Conservation (phyloP, 2,797 vertebrate genomes). For the Podarcis siculus region DNA sequence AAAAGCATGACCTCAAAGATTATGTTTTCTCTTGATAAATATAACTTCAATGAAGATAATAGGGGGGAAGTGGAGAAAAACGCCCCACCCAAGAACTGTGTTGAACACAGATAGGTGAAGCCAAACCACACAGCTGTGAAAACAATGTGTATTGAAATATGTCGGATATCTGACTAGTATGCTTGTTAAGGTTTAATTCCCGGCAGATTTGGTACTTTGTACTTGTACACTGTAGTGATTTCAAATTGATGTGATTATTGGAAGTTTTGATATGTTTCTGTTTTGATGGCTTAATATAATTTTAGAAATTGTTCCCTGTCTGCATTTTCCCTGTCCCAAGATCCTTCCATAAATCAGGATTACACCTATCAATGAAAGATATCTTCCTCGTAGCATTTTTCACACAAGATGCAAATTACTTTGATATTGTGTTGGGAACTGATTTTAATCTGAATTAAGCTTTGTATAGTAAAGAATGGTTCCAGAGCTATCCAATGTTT, state of each 20-base stretch:
- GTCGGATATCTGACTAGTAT: accelerated
- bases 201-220: neutral
- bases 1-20: neutral
- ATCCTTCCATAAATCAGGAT: neutral
- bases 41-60: neutral
- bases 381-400: too few relatives aligned
- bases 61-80: constrained; percentile 14
- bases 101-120: neutral
- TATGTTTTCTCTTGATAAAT: neutral
- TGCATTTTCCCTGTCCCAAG: neutral
- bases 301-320: neutral
- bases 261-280: neutral
- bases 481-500: too few relatives aligned
- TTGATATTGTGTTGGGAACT: too few relatives aligned
- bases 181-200: neutral
- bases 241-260: neutral
- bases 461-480: too few relatives aligned
- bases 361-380: too few relatives aligned
- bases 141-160: neutral
- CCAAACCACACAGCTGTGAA: accelerated
- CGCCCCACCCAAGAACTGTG: neutral
- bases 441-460: too few relatives aligned
- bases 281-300: neutral
- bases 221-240: neutral
- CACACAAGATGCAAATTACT: too few relatives aligned